Base-by-base conservation (phyloP, 2,113 vertebrate species). In the Trochalopteron elliotii region DNA sequence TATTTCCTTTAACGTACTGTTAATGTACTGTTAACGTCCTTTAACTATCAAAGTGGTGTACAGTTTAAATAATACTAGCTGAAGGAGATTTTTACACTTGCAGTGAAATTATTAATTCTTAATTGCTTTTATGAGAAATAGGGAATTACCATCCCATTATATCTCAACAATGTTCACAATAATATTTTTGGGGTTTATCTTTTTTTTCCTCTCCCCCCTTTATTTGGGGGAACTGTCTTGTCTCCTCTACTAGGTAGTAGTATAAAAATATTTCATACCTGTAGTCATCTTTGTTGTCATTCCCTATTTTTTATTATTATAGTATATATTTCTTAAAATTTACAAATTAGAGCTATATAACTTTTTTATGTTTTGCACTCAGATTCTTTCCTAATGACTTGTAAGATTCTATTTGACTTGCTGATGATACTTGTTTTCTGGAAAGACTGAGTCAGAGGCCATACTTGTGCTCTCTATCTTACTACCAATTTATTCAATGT, bases 161-260 rank as follows among this genome's bases (percentile, higher is more conserved):
- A 59, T 68, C 20, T 59, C 39, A 84, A 6, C 6, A 18, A 6
- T 64, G n/a, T 57, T 81, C 13, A 31, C 31, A 55, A 35, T 44
- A 57, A 40, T 31, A 10, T 37, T 35, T 60, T 19, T 5, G 17
- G 5, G 0, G n/a, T 76, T 89, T 65, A 8, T 49, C 6, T 47
- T 40, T 60, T 12, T 44, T 53, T 11, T 5, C 30, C 1, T 79
- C 11, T 37, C 15, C 3, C 24, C 1, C 0, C 5, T 37, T 65
- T 64, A 9, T 72, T 56, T 75, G 13, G 5, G 15, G 11, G 12
- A 71, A 45, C 57, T 59, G 4, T 15, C 10, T 87, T 89, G 11
- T 80, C n/a, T 67, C 8, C 28, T 82, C 45, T 27, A 7, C 4
- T 67, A 27, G 11, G 33, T 42, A 56, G 15, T 28, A 35, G 8